phyloP scores from a whole-genome alignment of 2,113 vertebrate species.

The Brachyistius frenatus region DNA sequence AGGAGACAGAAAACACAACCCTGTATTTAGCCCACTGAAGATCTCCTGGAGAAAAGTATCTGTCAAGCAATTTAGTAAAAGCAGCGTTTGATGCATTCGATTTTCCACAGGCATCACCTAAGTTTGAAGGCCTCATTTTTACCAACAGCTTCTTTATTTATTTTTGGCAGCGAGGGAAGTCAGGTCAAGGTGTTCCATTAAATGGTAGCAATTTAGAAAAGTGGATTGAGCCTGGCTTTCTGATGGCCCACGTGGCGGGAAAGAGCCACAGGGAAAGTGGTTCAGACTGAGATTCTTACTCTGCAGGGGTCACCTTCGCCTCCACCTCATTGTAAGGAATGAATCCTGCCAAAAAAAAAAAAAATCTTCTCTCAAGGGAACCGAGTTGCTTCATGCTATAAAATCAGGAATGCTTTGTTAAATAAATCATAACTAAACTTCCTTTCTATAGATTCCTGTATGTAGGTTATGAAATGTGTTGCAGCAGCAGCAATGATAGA shows the following conservation, averaged over 20 bases:
- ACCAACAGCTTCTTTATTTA: slow-evolving; percentile 71
- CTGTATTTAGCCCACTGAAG: slow-evolving; percentile 11
- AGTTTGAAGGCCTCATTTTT: slow-evolving; percentile 70
- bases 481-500: too few relatives aligned
- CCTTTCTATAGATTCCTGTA: background rate
- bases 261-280: slow-evolving; percentile 72
- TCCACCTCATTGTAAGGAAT: slow-evolving; percentile 53
- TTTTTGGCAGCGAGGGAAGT: slow-evolving; percentile 71
- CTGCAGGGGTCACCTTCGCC: slow-evolving; percentile 79
- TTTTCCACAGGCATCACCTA: slow-evolving; percentile 65
- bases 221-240: slow-evolving; percentile 73
- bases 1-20: background rate
- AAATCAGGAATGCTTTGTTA: slow-evolving; percentile 18
- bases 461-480: background rate
- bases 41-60: slow-evolving; percentile 47
- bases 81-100: slow-evolving; percentile 60
- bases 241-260: slow-evolving; percentile 68
- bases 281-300: slow-evolving; percentile 70
- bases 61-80: slow-evolving; percentile 69
- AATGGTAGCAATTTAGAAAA: slow-evolving; percentile 78
- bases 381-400: slow-evolving; percentile 6
- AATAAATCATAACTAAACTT: slow-evolving; percentile 21
- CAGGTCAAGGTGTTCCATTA: slow-evolving; percentile 81
- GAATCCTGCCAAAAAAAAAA: slow-evolving; percentile 48
- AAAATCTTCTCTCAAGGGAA: slow-evolving; percentile 16